Conservation (phyloP, 2,113 vertebrate species). For the Sinocyclocheilus anshuiensis region DNA sequence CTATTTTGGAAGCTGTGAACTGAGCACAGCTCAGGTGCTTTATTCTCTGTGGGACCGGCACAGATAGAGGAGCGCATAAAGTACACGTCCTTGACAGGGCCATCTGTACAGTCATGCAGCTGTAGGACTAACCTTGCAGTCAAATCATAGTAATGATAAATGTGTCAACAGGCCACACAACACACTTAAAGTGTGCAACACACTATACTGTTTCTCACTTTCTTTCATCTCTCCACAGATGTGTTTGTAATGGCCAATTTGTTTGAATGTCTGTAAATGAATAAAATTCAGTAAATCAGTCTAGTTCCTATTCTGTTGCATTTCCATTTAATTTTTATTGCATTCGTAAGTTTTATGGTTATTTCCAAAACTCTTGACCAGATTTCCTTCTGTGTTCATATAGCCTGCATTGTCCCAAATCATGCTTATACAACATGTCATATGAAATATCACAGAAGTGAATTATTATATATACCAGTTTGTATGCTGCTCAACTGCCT, state of each 20-base stretch:
- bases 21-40: slow-evolving; percentile 53
- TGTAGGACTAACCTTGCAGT: slow-evolving; percentile 16
- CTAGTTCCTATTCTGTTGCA: neutral
- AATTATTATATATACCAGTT: neutral
- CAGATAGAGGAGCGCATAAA: neutral
- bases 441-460: neutral
- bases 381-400: neutral
- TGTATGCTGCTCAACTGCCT: neutral
- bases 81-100: neutral
- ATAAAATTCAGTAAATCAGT: neutral
- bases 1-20: neutral
- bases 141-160: slow-evolving; percentile 10
- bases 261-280: neutral
- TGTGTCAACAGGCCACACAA: slow-evolving; percentile 1
- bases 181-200: neutral
- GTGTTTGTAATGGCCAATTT: neutral
- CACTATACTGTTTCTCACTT: neutral
- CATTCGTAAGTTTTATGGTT: neutral
- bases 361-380: neutral
- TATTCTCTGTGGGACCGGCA: neutral
- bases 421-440: too few species aligned
- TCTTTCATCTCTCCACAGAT: neutral
- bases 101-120: slow-evolving; percentile 22
- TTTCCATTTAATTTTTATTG: neutral
- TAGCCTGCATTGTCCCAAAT: neutral